Conservation (phyloP, 2,888 invertebrate species). For the Athrips mouffetella region DNA sequence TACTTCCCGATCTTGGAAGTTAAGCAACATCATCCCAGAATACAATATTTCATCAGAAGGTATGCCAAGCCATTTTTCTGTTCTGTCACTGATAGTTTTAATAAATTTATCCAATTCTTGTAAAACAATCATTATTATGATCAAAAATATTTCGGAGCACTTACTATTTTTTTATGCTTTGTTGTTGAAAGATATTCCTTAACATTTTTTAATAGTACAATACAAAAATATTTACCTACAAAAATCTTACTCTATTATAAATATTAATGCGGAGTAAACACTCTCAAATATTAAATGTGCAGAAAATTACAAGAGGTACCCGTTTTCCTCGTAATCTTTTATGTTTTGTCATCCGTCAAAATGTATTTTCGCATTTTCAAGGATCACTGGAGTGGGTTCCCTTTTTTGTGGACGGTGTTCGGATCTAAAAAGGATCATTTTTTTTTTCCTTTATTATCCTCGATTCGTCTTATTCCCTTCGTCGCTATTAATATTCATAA, state of each 20-base stretch:
- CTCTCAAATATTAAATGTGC: slow-evolving; percentile 68
- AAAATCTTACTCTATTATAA: slow-evolving; percentile 19
- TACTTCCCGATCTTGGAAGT: too few relatives aligned
- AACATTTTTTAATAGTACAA: too few relatives aligned
- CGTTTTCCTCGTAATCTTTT: slow-evolving; percentile 51
- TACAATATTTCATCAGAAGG: too few relatives aligned
- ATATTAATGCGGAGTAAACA: slow-evolving; percentile 38
- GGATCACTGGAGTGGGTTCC: slow-evolving; percentile 43
- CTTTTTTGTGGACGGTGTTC: slow-evolving; percentile 60
- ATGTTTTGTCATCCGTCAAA: slow-evolving; percentile 71
- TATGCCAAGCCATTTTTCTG: too few relatives aligned
- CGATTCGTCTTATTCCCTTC: slow-evolving; percentile 45
- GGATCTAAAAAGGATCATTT: slow-evolving; percentile 25
- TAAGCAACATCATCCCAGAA: too few relatives aligned
- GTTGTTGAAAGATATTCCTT: too few relatives aligned
- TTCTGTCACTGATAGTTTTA: too few relatives aligned
- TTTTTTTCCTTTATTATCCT: slow-evolving; percentile 41
- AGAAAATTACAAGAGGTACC: slow-evolving; percentile 53
- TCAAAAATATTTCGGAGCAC: too few relatives aligned
- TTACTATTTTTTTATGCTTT: too few relatives aligned
- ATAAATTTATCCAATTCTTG: too few relatives aligned
- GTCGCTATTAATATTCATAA: slow-evolving; percentile 74
- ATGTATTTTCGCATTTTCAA: slow-evolving; percentile 64
- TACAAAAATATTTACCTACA: too few relatives aligned
- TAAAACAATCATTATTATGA: too few relatives aligned